Percentiles rank a stretch among this genome's conserved stretches.
Conservation (phyloP, 2,888 invertebrate genomes). For the Drosophila falleni region DNA sequence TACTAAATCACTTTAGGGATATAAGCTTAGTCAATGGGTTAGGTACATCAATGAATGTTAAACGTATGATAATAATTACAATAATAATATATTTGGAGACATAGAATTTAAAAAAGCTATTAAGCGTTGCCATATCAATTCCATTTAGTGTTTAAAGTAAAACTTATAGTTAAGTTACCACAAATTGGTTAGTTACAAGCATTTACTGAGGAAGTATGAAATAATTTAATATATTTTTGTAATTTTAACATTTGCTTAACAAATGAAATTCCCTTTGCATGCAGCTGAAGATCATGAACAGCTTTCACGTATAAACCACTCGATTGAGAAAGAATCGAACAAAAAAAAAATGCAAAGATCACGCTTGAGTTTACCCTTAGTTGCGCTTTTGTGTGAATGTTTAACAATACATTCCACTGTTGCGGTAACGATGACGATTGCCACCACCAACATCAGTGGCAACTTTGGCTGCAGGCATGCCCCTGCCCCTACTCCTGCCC, state of each 20-base stretch:
- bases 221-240: background rate
- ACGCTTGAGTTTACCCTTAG: slow-evolving; percentile 53
- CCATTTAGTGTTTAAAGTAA: background rate
- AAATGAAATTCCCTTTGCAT: background rate
- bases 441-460: slow-evolving; percentile 58
- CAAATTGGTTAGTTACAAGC: background rate
- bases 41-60: background rate
- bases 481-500: slow-evolving; percentile 8
- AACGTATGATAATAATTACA: background rate
- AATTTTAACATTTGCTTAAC: background rate
- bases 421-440: slow-evolving; percentile 82
- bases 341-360: slow-evolving; percentile 51
- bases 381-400: slow-evolving; percentile 76
- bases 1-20: background rate
- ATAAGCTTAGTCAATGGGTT: no score
- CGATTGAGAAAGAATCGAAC: background rate
- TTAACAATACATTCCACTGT: slow-evolving; percentile 77
- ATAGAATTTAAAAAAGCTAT: background rate
- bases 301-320: slow-evolving; percentile 40
- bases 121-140: background rate
- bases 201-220: background rate
- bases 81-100: no score
- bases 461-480: slow-evolving; percentile 50
- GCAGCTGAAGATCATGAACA: slow-evolving; percentile 23
- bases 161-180: background rate